phyloP scores from a whole-genome alignment of 2,888 invertebrate species.

The Bombylius major region DNA sequence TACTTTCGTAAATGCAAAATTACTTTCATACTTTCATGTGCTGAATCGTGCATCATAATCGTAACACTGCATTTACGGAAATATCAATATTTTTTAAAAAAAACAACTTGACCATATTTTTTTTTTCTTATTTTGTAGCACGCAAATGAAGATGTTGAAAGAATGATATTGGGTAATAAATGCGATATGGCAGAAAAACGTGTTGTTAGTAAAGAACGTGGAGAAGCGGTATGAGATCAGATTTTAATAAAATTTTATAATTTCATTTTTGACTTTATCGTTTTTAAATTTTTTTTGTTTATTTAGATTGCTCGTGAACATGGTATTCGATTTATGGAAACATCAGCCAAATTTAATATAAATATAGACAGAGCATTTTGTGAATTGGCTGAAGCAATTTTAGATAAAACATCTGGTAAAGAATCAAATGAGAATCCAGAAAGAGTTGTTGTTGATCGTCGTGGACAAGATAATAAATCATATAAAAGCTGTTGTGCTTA shows the following conservation, averaged over 20 bases:
- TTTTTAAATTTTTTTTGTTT: neutral
- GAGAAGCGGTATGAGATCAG: slow-evolving; percentile 72
- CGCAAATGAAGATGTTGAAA: slow-evolving; percentile 96
- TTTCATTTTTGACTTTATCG: neutral
- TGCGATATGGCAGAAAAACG: slow-evolving; percentile 96
- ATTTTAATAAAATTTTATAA: neutral
- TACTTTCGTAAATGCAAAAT: too few species aligned
- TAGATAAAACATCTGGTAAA: slow-evolving; percentile 77
- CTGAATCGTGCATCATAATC: too few species aligned
- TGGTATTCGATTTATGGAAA: slow-evolving; percentile 93
- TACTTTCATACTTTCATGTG: too few species aligned
- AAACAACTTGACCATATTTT: too few species aligned
- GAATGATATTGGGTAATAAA: slow-evolving; percentile 97
- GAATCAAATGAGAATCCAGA: slow-evolving; percentile 66
- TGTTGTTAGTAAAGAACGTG: slow-evolving; percentile 82
- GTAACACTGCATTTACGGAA: too few species aligned
- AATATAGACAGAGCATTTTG: slow-evolving; percentile 94
- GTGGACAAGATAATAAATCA: slow-evolving; percentile 37
- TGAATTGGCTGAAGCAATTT: slow-evolving; percentile 86
- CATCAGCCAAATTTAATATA: slow-evolving; percentile 92
- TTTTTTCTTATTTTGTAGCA: slow-evolving; percentile 47
- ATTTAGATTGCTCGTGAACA: slow-evolving; percentile 87
- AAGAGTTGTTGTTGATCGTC: slow-evolving; percentile 59
- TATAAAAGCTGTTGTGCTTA: slow-evolving; percentile 38
- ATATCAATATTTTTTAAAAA: too few species aligned